phyloP scores from a whole-genome alignment of 2,888 invertebrate genomes.

The Hedya salicella region DNA sequence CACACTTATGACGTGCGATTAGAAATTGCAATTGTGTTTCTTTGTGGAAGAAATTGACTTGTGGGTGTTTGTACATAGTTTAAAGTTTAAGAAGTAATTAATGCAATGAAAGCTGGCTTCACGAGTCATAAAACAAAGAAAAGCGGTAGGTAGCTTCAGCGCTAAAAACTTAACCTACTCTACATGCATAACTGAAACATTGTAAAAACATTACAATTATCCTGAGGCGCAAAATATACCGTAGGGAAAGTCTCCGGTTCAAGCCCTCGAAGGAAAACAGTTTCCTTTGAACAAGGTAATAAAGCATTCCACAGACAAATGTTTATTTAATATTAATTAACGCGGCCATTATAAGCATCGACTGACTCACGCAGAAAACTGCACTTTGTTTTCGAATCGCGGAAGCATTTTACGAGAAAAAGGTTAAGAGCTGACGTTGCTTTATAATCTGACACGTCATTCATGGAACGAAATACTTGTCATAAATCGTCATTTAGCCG shows the following conservation, averaged over 20 bases:
- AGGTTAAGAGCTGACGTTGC: constrained; percentile 62
- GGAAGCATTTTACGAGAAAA: constrained; percentile 61
- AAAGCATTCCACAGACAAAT: constrained; percentile 17
- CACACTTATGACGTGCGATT: constrained; percentile 78
- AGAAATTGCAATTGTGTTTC: constrained; percentile 79
- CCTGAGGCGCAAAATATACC: background rate
- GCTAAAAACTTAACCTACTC: constrained; percentile 8
- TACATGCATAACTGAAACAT: background rate
- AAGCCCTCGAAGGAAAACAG: background rate
- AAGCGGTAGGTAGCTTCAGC: background rate
- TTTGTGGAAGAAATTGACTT: constrained; percentile 64
- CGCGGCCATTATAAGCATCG: constrained; percentile 60
- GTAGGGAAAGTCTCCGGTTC: background rate
- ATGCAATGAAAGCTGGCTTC: constrained; percentile 22
- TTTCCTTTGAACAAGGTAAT: background rate
- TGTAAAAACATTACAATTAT: background rate
- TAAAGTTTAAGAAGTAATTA: constrained; percentile 35
- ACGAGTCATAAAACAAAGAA: constrained; percentile 28
- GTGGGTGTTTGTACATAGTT: constrained; percentile 69
- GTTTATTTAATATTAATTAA: constrained; percentile 51
- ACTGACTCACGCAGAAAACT: constrained; percentile 56
- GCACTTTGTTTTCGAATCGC: constrained; percentile 56
- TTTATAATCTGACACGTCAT: constrained; percentile 56
- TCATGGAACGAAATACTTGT: constrained; percentile 46
- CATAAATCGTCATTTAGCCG: constrained; percentile 46